Evolutionary conservation across 2,888 invertebrate species (phyloP).

Genomic region (Tipula vernalis): DNA sequence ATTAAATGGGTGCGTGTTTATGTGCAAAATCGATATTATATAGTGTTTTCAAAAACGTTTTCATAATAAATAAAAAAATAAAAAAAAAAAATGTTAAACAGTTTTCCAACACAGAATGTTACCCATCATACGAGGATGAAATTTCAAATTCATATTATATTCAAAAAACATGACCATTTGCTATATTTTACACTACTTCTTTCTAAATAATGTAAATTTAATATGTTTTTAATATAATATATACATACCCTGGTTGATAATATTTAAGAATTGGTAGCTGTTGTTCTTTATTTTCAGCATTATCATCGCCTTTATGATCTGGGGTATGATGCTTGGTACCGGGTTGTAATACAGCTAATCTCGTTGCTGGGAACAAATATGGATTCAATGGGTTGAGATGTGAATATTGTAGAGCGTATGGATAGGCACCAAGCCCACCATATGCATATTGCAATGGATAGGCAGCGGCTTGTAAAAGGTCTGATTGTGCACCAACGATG

Average conservation of each 20-base stretch:
- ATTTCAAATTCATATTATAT: not conserved
- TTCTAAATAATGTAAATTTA: not conserved
- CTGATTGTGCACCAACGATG: not conserved
- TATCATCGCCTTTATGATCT: not conserved
- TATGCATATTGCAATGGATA: not conserved
- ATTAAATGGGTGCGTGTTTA: not conserved
- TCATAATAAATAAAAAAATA: not conserved
- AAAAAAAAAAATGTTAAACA: not conserved
- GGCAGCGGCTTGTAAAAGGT: not conserved
- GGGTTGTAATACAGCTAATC: not conserved
- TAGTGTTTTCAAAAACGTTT: not conserved
- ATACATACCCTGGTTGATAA: slow-evolving; percentile 6
- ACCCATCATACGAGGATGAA: not conserved
- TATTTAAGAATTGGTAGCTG: not conserved
- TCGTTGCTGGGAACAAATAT: not conserved
- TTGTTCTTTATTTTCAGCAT: not conserved
- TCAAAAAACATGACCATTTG: not conserved
- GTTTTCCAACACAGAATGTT: not conserved
- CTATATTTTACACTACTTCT: not conserved
- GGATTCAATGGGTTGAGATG: not conserved
- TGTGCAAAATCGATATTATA: not conserved
- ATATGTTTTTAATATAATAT: not conserved
- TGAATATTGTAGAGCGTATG: not conserved
- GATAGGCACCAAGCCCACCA: not conserved
- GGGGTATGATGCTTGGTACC: not conserved